Evolutionary conservation across 2,888 invertebrate species (phyloP).

Genomic region (Orthosia gracilis): DNA sequence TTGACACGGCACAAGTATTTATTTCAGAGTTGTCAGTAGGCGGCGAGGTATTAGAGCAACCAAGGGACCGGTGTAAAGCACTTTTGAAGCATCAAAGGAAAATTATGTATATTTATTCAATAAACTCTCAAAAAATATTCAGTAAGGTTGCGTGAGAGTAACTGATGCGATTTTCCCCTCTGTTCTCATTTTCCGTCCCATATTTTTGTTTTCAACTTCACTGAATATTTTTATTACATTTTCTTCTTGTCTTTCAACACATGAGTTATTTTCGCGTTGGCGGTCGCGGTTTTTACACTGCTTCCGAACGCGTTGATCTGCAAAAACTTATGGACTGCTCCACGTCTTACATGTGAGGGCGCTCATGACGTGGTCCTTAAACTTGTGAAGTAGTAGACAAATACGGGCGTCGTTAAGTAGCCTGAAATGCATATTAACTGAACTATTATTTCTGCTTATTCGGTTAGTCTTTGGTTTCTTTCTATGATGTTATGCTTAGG

Average conservation of each 20-base stretch:
- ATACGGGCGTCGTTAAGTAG: slow-evolving; percentile 22
- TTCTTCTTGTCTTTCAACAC: slow-evolving; percentile 85
- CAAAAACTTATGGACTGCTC: slow-evolving; percentile 73
- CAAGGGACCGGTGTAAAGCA: slow-evolving; percentile 74
- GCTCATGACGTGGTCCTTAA: slow-evolving; percentile 31
- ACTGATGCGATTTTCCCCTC: slow-evolving; percentile 84
- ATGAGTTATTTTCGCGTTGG: slow-evolving; percentile 78
- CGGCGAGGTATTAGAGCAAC: slow-evolving; percentile 57
- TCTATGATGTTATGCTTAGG: too few relatives aligned
- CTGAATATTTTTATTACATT: slow-evolving; percentile 87
- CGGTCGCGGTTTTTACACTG: slow-evolving; percentile 71
- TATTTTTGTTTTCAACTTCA: slow-evolving; percentile 88
- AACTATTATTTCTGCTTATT: not conserved
- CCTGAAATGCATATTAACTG: slow-evolving; percentile 25
- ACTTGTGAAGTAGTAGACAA: slow-evolving; percentile 36
- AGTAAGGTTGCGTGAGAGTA: slow-evolving; percentile 81
- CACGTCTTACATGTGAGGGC: slow-evolving; percentile 61
- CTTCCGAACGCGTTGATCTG: slow-evolving; percentile 70
- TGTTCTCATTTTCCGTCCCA: slow-evolving; percentile 85
- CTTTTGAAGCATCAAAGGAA: slow-evolving; percentile 79
- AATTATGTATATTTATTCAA: slow-evolving; percentile 89
- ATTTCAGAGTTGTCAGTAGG: slow-evolving; percentile 33
- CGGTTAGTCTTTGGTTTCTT: too few relatives aligned
- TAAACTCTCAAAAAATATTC: slow-evolving; percentile 86
- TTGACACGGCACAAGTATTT: slow-evolving; percentile 44